phyloP scores from a whole-genome alignment of 2,888 invertebrate species.

The Drosophila quasianomalipes region DNA sequence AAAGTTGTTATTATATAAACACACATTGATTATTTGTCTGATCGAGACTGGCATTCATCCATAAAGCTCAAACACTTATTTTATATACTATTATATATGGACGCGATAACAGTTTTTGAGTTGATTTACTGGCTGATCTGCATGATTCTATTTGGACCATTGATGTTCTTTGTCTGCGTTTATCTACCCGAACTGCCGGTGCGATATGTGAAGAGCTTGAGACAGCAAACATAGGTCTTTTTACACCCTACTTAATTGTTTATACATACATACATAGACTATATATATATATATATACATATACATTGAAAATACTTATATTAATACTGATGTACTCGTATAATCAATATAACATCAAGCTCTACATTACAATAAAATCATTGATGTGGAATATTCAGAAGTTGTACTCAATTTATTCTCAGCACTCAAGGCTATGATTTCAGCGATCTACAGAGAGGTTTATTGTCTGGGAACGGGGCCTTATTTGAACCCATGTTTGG shows the following conservation, averaged over 20 bases:
- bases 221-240: constrained; percentile 63
- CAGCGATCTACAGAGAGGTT: constrained; percentile 7
- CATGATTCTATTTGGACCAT: constrained; percentile 89
- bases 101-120: constrained; percentile 68
- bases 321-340: constrained; percentile 48
- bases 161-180: constrained; percentile 88
- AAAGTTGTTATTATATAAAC: constrained; percentile 21
- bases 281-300: constrained; percentile 15
- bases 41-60: constrained; percentile 49
- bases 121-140: constrained; percentile 88
- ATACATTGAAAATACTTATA: constrained; percentile 10
- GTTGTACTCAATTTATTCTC: constrained; percentile 4
- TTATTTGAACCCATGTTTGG: constrained; percentile 9
- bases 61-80: constrained; percentile 3
- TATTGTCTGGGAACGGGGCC: not conserved
- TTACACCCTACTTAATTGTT: constrained; percentile 35
- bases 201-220: constrained; percentile 87
- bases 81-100: constrained; percentile 60
- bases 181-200: constrained; percentile 90
- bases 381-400: constrained; percentile 26
- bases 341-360: constrained; percentile 30
- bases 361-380: constrained; percentile 45
- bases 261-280: constrained; percentile 55
- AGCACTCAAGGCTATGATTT: constrained; percentile 28
- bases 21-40: constrained; percentile 46